Conservation (phyloP, 2,797 vertebrate genomes). For the Oryzias sinensis region DNA sequence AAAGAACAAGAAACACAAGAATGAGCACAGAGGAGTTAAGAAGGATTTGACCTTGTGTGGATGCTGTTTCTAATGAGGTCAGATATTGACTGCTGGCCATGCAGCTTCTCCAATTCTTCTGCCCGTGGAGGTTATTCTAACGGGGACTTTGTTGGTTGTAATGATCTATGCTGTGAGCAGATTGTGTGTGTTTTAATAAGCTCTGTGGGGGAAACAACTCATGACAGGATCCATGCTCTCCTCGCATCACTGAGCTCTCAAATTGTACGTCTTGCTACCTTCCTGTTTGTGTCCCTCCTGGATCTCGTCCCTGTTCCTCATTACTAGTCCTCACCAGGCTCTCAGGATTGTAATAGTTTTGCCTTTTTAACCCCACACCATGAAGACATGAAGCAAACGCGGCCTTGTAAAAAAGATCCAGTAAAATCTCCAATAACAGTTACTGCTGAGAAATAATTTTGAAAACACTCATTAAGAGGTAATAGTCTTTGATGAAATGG, state of each 20-base stretch:
- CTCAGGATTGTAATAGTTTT: no score
- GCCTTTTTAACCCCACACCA: no score
- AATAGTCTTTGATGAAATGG: no score
- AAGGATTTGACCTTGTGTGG: slow-evolving; percentile 36
- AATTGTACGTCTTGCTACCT: slow-evolving; percentile 12
- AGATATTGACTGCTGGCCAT: slow-evolving; percentile 53
- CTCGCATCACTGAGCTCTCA: slow-evolving; percentile 42
- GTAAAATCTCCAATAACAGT: no score
- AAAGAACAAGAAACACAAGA: slow-evolving; percentile 30
- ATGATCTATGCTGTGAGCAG: slow-evolving; percentile 55
- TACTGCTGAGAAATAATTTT: no score
- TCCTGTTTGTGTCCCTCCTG: no score
- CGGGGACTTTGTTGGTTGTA: slow-evolving; percentile 55
- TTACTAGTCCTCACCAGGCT: no score
- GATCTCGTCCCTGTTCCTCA: no score
- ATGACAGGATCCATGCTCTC: slow-evolving; percentile 48
- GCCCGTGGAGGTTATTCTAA: slow-evolving; percentile 49
- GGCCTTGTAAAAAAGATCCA: no score
- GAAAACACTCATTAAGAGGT: no score
- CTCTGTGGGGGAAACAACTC: slow-evolving; percentile 67
- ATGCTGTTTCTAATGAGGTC: slow-evolving; percentile 55
- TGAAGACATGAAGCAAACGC: no score
- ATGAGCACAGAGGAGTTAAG: slow-evolving; percentile 29
- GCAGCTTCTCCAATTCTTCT: slow-evolving; percentile 45
- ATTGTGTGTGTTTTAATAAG: slow-evolving; percentile 72